Evolutionary conservation across 1,140 invertebrate genomes (phyloP).

Genomic region (Leucophenga varia): DNA sequence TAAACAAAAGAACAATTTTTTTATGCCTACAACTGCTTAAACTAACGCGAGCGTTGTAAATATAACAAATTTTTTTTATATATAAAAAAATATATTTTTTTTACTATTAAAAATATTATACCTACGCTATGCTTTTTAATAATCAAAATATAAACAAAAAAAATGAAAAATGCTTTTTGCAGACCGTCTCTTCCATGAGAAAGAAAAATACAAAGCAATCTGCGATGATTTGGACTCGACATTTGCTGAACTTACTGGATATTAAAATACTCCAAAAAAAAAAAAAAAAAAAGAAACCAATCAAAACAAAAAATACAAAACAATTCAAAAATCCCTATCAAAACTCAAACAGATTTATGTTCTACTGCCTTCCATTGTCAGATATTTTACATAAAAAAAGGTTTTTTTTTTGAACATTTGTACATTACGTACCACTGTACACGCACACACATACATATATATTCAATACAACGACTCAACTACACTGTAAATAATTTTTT

Average conservation of each 20-base stretch:
- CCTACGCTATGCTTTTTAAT: background rate
- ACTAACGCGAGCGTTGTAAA: too few species aligned
- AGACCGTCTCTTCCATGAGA: constrained; percentile 92
- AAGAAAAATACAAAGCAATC: constrained; percentile 95
- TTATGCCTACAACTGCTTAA: too few species aligned
- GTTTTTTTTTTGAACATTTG: constrained; percentile 11
- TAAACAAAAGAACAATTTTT: too few species aligned
- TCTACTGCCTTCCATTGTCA: constrained; percentile 12
- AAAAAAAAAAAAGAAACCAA: constrained; percentile 21
- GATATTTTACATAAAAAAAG: too few species aligned
- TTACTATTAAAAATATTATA: too few species aligned
- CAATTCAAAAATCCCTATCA: too few species aligned
- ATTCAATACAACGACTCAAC: constrained; percentile 1
- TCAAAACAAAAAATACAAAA: constrained; percentile 11
- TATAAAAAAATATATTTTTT: too few species aligned
- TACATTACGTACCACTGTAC: constrained; percentile 3
- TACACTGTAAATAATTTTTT: constrained; percentile 52
- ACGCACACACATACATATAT: constrained; percentile 3
- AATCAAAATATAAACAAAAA: constrained; percentile 19
- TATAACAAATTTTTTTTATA: too few species aligned
- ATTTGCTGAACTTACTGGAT: constrained; percentile 84
- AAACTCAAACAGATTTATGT: too few species aligned
- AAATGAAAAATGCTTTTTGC: constrained; percentile 60
- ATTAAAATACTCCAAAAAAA: constrained; percentile 62
- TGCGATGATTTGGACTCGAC: constrained; percentile 98